phyloP scores from a whole-genome alignment of 1,140 invertebrate species.

The Centruroides sculpturatus region DNA sequence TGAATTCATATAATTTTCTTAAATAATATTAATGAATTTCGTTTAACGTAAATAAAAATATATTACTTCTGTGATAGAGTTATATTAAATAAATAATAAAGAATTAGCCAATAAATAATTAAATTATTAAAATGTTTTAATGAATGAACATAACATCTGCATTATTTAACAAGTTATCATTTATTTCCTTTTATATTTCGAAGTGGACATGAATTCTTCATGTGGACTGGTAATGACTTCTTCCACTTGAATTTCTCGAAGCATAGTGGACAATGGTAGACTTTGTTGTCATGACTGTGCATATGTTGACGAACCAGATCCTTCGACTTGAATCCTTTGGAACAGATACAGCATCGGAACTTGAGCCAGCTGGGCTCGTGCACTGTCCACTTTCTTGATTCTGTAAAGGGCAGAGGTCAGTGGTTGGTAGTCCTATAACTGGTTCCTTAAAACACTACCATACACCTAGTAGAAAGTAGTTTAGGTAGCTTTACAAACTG shows the following conservation, averaged over 20 bases:
- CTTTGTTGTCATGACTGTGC: neutral
- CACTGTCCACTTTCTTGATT: no score
- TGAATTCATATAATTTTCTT: no score
- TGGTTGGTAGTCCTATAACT: no score
- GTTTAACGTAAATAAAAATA: neutral
- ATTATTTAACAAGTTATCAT: no score
- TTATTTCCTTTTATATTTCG: no score
- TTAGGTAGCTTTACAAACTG: no score
- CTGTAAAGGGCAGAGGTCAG: no score
- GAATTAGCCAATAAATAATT: neutral
- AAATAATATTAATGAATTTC: neutral
- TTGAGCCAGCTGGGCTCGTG: no score
- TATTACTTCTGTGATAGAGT: neutral
- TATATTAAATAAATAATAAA: neutral
- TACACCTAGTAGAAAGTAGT: no score
- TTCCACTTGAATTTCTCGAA: conserved; percentile 10
- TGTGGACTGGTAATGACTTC: conserved; percentile 8
- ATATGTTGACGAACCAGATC: conserved; percentile 1
- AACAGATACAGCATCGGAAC: neutral
- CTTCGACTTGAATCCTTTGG: conserved; percentile 4
- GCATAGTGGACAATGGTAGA: conserved; percentile 4
- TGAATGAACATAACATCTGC: no score
- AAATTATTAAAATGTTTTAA: neutral
- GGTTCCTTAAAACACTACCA: no score
- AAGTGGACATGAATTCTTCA: conserved; percentile 4